Conservation (phyloP, 2,113 vertebrate species). For the Hypocryptadius cinnamomeus region DNA sequence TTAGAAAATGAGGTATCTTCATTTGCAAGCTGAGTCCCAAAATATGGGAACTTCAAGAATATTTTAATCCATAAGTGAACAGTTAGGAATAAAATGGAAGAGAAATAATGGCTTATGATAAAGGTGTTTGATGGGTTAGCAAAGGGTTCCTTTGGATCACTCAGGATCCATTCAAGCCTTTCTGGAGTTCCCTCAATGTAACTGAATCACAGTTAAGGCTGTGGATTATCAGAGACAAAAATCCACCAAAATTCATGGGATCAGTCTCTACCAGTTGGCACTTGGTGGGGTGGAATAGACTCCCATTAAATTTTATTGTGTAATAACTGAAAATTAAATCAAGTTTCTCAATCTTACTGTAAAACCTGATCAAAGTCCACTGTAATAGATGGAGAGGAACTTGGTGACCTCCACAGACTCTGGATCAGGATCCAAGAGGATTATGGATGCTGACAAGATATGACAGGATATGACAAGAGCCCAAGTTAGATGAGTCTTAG, state of each 20-base stretch:
- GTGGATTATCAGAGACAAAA: background rate
- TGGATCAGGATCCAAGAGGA: background rate
- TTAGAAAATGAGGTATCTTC: background rate
- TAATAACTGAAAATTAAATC: background rate
- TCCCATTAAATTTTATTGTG: fast-evolving
- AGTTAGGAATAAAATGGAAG: background rate
- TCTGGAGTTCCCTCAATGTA: background rate
- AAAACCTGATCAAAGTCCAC: background rate
- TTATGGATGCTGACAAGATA: too few relatives aligned
- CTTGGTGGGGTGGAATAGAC: background rate
- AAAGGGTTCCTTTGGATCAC: background rate
- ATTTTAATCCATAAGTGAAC: background rate
- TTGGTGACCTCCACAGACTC: background rate
- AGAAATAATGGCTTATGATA: background rate
- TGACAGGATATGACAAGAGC: too few relatives aligned
- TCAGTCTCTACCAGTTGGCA: background rate
- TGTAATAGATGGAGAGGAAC: background rate
- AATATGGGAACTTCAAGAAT: background rate
- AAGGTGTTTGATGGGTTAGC: background rate
- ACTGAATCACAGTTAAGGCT: too few relatives aligned
- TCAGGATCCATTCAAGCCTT: background rate
- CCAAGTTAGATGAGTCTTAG: background rate
- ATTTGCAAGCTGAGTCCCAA: background rate
- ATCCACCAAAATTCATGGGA: background rate
- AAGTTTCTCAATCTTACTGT: background rate